Evolutionary conservation across 2,113 vertebrate species (phyloP).

Genomic region (Protobothrops mucrosquamatus): DNA sequence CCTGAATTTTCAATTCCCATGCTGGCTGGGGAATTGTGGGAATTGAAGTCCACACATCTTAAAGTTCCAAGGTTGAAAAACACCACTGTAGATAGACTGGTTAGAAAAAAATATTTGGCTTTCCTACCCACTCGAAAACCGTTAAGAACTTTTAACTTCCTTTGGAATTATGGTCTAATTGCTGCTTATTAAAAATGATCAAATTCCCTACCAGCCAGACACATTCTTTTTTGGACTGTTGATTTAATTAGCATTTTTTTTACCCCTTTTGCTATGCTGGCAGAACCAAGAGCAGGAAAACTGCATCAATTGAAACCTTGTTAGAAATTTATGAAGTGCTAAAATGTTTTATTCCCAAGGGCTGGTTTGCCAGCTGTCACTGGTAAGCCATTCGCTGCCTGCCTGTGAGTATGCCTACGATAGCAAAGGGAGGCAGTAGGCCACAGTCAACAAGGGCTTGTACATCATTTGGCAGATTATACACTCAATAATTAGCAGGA

Average conservation of each 20-base stretch:
- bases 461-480: constrained; percentile 65
- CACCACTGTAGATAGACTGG: neutral
- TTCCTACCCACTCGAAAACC: neutral
- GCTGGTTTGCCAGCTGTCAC: constrained; percentile 88
- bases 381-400: constrained; percentile 73
- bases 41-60: neutral
- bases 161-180: constrained; percentile 44
- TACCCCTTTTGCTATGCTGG: constrained; percentile 61
- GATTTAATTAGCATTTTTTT: constrained; percentile 72
- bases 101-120: neutral
- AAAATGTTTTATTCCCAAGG: constrained; percentile 94
- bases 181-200: constrained; percentile 68
- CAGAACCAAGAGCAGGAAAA: constrained; percentile 82
- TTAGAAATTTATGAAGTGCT: constrained; percentile 99
- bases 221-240: constrained; percentile 36
- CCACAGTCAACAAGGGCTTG: constrained; percentile 57
- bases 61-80: neutral
- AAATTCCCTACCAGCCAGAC: constrained; percentile 49
- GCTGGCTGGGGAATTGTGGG: neutral
- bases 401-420: constrained; percentile 51
- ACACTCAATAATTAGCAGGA: constrained; percentile 68
- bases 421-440: constrained; percentile 61
- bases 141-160: neutral
- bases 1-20: neutral
- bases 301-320: constrained; percentile 93